Conservation (phyloP, 2,797 vertebrate species). For the Sebastes paucispinis region DNA sequence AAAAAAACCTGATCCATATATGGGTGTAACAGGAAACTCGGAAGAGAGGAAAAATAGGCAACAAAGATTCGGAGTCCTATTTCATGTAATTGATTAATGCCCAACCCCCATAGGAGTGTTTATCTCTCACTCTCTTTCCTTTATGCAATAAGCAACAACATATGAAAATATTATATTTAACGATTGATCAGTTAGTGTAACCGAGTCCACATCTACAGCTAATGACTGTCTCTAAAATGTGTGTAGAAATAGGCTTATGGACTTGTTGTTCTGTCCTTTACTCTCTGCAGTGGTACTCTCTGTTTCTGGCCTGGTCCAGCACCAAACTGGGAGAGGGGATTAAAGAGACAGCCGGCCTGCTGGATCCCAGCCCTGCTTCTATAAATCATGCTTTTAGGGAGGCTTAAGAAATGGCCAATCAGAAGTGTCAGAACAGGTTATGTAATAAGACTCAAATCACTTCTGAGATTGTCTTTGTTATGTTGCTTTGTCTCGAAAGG, state of each 20-base stretch:
- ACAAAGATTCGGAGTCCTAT: slow-evolving; percentile 16
- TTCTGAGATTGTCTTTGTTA: slow-evolving; percentile 5
- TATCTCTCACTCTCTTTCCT: neutral
- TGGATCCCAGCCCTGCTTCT: slow-evolving; percentile 35
- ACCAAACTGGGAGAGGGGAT: slow-evolving; percentile 44
- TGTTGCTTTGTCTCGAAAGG: slow-evolving; percentile 3
- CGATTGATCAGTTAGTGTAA: slow-evolving; percentile 13
- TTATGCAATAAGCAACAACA: slow-evolving; percentile 21
- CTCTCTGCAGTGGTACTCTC: slow-evolving; percentile 11
- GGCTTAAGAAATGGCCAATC: slow-evolving; percentile 41
- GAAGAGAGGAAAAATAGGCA: neutral
- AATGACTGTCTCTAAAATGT: slow-evolving; percentile 19
- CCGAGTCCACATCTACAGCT: slow-evolving; percentile 5
- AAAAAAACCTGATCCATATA: neutral
- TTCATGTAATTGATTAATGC: slow-evolving; percentile 12
- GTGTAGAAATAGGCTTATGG: slow-evolving; percentile 21
- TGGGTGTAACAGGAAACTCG: slow-evolving; percentile 1
- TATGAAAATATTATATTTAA: slow-evolving; percentile 16
- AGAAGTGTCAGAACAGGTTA: slow-evolving; percentile 39
- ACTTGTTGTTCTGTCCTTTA: slow-evolving; percentile 17
- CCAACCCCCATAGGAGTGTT: slow-evolving; percentile 7
- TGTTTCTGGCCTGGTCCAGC: slow-evolving; percentile 37
- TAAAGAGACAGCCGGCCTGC: slow-evolving; percentile 32
- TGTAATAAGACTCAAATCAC: slow-evolving; percentile 38
- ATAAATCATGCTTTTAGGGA: slow-evolving; percentile 42